Evolutionary conservation across 2,113 vertebrate genomes (phyloP), one percentile per base, ranked within the genome.

Genomic region (Tricholaema leucomelas): DNA sequence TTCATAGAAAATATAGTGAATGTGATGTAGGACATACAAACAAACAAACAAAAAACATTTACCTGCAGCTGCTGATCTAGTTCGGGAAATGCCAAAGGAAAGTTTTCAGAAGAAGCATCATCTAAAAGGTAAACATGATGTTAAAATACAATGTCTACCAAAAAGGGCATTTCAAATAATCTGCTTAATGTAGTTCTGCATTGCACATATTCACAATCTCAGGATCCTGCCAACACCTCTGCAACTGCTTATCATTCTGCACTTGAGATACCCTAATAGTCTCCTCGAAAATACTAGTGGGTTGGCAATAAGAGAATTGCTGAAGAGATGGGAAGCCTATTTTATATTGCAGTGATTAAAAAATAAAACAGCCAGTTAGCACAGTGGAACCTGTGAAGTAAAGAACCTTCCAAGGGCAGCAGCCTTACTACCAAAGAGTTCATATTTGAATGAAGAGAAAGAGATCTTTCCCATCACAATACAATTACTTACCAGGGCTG

Each of bases 31-130:
- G 65, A 67, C 3, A 30, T 30, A 42, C 8, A 28, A 42, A 42
- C 11, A 50, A 50, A 18, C 6, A 38, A 64, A 71, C 4, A 28
- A 40, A 42, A 13, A 28, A 42, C 20, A 30, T 59, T 98, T 97
- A 98, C 98, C 98, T 98, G 98, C 40, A 98, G 97, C 33, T 98
- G 98, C 93, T 98, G 98, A 75, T 98, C 98, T 97, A 98, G 95
- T 88, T 98, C 98, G 93, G 98, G 98, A 94, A 98, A 98, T 79
- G 95, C 94, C 96, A 96, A 96, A 94, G 98, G 97, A 83, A 97
- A 96, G 36, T 97, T 97, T 93, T 98, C 98, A 80, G 97, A 83
- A 74, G 98, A 94, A 70, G 96, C 96, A 77, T 98, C 98, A 96
- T 98, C 98, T 98, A 87, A 81, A 95, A 92, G 6, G 54, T 66